These are phyloP conservation scores for Chironomus striatipennis DNA, from an alignment of 1,140 invertebrate genomes.

Conservation along the genomic window DNA sequence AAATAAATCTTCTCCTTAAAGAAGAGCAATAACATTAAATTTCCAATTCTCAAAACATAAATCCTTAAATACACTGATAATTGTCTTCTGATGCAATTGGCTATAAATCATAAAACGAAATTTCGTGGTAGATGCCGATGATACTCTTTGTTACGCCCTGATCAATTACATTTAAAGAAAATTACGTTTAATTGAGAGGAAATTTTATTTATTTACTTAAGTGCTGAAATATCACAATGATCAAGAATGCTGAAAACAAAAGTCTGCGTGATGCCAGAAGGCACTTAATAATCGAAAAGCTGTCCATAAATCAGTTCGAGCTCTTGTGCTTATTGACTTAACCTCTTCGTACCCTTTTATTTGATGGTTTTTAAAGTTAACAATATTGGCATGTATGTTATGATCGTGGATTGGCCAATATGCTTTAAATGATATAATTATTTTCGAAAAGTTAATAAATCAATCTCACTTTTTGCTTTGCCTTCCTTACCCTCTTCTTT, in stretches of 20 bases:
- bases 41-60: too few species aligned
- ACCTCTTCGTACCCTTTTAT: not conserved
- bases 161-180: not conserved
- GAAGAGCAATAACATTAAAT: too few species aligned
- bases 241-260: not conserved
- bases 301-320: not conserved
- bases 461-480: not conserved
- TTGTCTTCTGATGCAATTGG: not conserved
- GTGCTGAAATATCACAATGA: too few species aligned
- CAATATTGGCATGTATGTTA: not conserved
- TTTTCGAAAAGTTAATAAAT: not conserved
- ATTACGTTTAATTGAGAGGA: conserved; percentile 8
- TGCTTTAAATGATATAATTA: conserved; percentile 4
- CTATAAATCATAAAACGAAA: not conserved
- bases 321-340: not conserved
- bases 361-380: not conserved
- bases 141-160: not conserved
- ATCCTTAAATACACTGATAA: too few species aligned
- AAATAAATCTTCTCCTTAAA: too few species aligned
- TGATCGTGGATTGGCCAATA: not conserved
- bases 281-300: not conserved
- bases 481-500: not conserved
- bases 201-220: not conserved
- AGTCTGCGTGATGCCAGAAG: not conserved
- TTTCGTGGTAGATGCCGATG: not conserved